Base-by-base conservation (phyloP, 2,888 invertebrate species). In the Ichneumoninae sp. region DNA sequence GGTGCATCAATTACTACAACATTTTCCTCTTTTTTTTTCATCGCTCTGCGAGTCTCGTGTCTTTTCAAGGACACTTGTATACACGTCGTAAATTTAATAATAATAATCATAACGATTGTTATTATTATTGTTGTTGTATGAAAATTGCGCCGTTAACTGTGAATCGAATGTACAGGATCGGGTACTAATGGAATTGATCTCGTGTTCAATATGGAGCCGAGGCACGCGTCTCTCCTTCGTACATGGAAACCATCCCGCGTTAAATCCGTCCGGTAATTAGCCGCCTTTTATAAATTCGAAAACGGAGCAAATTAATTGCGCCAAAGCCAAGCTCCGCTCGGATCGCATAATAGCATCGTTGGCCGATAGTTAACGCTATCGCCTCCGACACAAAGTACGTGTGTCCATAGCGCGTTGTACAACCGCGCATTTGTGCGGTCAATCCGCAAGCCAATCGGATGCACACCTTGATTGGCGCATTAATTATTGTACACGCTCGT, bases 1-100 rank as follows among this genome's bases (percentile, higher is more conserved):
- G 50, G 57, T 75, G 85, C 85, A 85, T 85, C 71, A 82, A 76
- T 85, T 85, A 82, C 85, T 54, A 75, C 81, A 66, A 81, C 82
- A 79, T 85, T 75, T 47, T 47, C 44, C 44, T 84, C 8, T 54
- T 54, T 54, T 54, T 54, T 33, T 79, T 81, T 85, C 69, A 75
- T 33, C 68, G 54, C 57, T 78, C 50, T 44, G 40, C 30, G 73
- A 19, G 60, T 77, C 63, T 19, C 47, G 73, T 47, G 47, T 77
- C 68, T 10, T 16, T 52, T 19, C 82, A 85, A 85, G 85, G 82
- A 79, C 82, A 60, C 50, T 50, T 71, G 70, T 57, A 36, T 74
- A 44, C 74, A 82, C 75, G 75, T 66, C 82, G 79, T 71, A 82
- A 33, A 66, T 82, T 74, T 75, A 47, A 71, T 79, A 33, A 77